These are phyloP conservation scores for Epinotia ramella DNA, from an alignment of 2,888 invertebrate genomes.

Conservation along the genomic window DNA sequence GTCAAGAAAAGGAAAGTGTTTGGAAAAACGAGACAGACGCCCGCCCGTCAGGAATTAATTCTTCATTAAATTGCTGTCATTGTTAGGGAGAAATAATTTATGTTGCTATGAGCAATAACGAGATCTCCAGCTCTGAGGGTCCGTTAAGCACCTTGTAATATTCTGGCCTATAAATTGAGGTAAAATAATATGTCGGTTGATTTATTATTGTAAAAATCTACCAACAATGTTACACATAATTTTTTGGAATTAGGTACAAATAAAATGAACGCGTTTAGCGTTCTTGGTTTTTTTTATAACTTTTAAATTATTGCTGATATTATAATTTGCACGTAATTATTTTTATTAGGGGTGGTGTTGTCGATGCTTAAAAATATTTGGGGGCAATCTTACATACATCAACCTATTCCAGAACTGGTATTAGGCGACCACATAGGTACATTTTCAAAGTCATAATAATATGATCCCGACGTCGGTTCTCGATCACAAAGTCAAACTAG, in stretches of 20 bases:
- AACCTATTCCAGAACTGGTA: too few species aligned
- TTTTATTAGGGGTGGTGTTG: too few species aligned
- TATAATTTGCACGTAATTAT: too few species aligned
- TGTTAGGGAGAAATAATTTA: conserved; percentile 47
- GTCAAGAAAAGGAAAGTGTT: conserved; percentile 16
- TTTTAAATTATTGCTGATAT: too few species aligned
- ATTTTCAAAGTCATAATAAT: neutral
- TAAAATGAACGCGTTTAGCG: too few species aligned
- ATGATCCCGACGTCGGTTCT: neutral
- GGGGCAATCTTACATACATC: too few species aligned
- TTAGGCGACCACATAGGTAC: too few species aligned
- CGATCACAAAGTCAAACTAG: neutral
- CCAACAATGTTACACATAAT: too few species aligned
- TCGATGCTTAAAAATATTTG: too few species aligned
- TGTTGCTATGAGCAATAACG: conserved; percentile 49
- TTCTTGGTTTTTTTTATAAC: too few species aligned
- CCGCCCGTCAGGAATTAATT: conserved; percentile 34
- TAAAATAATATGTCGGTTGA: neutral
- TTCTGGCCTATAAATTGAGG: conserved; percentile 1
- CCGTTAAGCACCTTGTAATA: conserved; percentile 27
- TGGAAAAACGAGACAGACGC: neutral
- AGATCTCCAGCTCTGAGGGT: conserved; percentile 25
- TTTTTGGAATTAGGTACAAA: too few species aligned
- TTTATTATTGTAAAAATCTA: neutral
- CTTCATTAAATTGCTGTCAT: conserved; percentile 45